Evolutionary conservation across 2,888 invertebrate genomes (phyloP), one percentile per base, ranked within the genome.

Genomic region (Conistra vaccinii): DNA sequence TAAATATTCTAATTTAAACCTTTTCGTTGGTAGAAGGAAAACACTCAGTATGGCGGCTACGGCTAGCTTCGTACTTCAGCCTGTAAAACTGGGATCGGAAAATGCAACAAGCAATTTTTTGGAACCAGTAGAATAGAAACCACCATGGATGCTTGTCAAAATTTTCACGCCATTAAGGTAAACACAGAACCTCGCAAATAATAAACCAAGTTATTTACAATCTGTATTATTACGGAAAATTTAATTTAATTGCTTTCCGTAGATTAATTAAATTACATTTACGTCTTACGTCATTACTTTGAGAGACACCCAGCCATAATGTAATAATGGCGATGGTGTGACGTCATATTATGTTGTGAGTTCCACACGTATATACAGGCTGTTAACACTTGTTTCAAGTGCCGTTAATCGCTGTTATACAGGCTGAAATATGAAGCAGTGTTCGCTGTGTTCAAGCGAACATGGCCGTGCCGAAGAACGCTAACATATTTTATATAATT

Each of bases 11-110:
- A 53, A 61, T 76, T 58, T n/a, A 60, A 77, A 76, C 69, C 69
- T 29, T 70, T 77, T 62, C 85, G 78, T 79, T 83, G 88, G 88
- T 84, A 86, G 86, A 82, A 88, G 80, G 88, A 88, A 88, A 90
- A 88, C 85, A 87, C 81, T 78, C 73, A 80, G 76, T 60, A 73
- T n/a, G 63, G 69, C 69, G 76, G 79, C 76, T 63, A 69, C 57
- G 73, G 70, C 77, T 63, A 61, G 67, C 68, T 72, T 78, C 42
- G 61, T 63, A 58, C 76, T 76, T 83, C 75, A 69, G 70, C 66
- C 76, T 82, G 81, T 70, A 78, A 20, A 63, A 60, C 35, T n/a
- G 6, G 7, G 20, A 70, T 55, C 45, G n/a, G 7, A 42, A 66
- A 51, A 42, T 4, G 26, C 14, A 0, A 48, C 48, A 39, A 45